These are phyloP conservation scores for Neria commutata DNA, from an alignment of 2,888 invertebrate species.

Conservation along the genomic window DNA sequence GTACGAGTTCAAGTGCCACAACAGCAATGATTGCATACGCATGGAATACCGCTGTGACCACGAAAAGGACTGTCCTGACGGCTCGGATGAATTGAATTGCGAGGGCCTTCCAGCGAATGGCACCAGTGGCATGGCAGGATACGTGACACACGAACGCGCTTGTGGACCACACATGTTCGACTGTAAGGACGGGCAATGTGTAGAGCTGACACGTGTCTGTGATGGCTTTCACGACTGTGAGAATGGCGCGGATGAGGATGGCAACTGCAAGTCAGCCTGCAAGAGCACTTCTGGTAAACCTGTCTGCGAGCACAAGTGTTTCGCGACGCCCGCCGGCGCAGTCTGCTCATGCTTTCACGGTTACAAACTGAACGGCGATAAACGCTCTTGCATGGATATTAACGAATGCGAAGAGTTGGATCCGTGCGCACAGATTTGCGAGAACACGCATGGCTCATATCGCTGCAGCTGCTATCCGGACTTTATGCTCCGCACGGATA, in stretches of 20 bases:
- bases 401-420: conserved; percentile 70
- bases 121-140: neutral
- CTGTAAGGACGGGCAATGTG: conserved; percentile 70
- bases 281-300: conserved; percentile 19
- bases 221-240: conserved; percentile 69
- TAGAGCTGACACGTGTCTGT: conserved; percentile 70
- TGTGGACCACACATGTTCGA: conserved; percentile 62
- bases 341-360: conserved; percentile 71
- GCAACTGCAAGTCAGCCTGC: conserved; percentile 66
- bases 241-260: conserved; percentile 75
- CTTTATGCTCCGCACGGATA: conserved; percentile 65
- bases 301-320: conserved; percentile 68
- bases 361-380: conserved; percentile 64
- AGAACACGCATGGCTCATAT: conserved; percentile 56
- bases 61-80: conserved; percentile 72
- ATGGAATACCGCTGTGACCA: conserved; percentile 68
- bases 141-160: conserved; percentile 31
- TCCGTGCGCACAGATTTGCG: conserved; percentile 70
- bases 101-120: conserved; percentile 28
- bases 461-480: conserved; percentile 57
- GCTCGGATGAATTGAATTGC: conserved; percentile 74
- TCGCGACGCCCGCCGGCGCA: conserved; percentile 71
- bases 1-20: conserved; percentile 70
- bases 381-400: conserved; percentile 69
- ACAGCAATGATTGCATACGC: conserved; percentile 68